Evolutionary conservation across 2,888 invertebrate species (phyloP).

Genomic region (Cantharis nigra): DNA sequence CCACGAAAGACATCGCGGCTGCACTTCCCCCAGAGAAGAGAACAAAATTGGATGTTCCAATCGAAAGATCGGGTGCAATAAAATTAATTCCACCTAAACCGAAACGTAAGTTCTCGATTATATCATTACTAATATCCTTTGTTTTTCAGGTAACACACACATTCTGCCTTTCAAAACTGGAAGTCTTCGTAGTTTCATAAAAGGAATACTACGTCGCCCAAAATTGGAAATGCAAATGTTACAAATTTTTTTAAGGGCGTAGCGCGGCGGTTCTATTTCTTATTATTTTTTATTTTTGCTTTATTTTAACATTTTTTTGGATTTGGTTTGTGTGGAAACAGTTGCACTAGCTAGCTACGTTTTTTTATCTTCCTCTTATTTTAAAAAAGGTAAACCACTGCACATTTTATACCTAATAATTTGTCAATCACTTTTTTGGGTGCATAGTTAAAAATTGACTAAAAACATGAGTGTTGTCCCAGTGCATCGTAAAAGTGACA

Average conservation of each 20-base stretch:
- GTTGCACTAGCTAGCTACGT: slow-evolving; percentile 9
- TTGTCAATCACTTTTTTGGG: background rate
- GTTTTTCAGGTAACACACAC: slow-evolving; percentile 12
- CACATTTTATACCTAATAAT: background rate
- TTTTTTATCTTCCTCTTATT: background rate
- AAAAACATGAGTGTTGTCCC: background rate
- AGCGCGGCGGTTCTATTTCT: background rate
- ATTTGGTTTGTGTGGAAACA: slow-evolving; percentile 14
- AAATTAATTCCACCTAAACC: slow-evolving; percentile 88
- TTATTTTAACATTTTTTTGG: slow-evolving; percentile 2
- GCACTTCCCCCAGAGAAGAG: slow-evolving; percentile 77
- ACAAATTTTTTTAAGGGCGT: background rate
- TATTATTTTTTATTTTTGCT: background rate
- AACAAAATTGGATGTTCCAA: slow-evolving; percentile 63
- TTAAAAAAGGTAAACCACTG: background rate
- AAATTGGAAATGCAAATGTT: background rate
- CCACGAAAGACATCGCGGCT: slow-evolving; percentile 43
- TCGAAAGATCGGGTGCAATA: slow-evolving; percentile 79
- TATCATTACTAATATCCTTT: slow-evolving; percentile 15
- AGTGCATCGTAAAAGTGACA: background rate
- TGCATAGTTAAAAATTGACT: background rate
- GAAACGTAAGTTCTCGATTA: slow-evolving; percentile 77
- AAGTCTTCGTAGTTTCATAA: background rate
- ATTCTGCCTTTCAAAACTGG: background rate
- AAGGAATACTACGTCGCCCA: background rate